phyloP scores from a whole-genome alignment of 2,888 invertebrate genomes.

The Julus scandinavius region DNA sequence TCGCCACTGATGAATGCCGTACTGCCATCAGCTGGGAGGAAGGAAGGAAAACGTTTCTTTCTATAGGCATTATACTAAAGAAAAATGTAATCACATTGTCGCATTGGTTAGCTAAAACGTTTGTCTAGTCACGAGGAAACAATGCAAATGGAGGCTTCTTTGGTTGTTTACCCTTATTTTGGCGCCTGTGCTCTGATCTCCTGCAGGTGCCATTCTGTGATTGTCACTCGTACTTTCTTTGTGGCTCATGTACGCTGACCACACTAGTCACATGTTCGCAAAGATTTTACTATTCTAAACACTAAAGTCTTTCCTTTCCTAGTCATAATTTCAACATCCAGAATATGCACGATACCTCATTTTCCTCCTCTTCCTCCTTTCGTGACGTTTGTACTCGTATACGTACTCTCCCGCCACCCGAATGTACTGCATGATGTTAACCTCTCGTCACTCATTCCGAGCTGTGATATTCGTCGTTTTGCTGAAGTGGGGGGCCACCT shows the following conservation, averaged over 20 bases:
- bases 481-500: background rate
- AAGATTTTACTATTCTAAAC: background rate
- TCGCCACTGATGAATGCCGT: background rate
- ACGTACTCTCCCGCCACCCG: background rate
- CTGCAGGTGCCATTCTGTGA: background rate
- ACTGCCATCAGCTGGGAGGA: background rate
- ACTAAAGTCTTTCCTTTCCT: background rate
- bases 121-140: conserved; percentile 37
- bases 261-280: background rate
- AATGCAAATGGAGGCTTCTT: conserved; percentile 4
- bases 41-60: background rate
- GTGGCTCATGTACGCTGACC: background rate
- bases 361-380: background rate
- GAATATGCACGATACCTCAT: background rate
- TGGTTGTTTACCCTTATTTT: background rate
- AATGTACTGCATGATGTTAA: background rate
- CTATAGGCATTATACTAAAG: background rate
- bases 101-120: background rate
- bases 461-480: conserved; percentile 33
- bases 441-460: conserved; percentile 22
- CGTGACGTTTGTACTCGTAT: background rate
- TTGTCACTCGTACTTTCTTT: background rate
- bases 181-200: conserved; percentile 12
- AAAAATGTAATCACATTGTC: background rate
- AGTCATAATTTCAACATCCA: background rate